phyloP scores from a whole-genome alignment of 2,797 vertebrate genomes.

The Sphenodon punctatus region DNA sequence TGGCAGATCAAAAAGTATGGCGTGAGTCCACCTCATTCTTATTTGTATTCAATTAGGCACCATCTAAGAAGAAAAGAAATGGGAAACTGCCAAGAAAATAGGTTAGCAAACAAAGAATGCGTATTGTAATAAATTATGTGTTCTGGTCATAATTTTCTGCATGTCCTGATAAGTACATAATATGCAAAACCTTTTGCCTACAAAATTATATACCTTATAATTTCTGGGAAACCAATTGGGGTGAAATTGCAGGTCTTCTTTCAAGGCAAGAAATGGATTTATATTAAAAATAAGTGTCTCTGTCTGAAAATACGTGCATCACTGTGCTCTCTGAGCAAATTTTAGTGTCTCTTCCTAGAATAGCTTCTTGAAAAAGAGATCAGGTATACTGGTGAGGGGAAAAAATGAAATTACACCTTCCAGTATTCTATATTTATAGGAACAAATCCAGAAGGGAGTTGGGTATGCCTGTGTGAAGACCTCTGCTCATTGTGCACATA shows the following conservation, averaged over 20 bases:
- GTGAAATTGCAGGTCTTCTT: neutral
- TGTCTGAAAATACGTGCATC: neutral
- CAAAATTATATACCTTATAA: neutral
- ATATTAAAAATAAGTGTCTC: neutral
- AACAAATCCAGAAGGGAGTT: too few species aligned
- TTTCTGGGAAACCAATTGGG: neutral
- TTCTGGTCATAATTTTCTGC: neutral
- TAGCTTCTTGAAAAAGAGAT: neutral
- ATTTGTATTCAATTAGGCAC: conserved; percentile 1
- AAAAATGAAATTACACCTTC: too few species aligned
- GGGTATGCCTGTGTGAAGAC: too few species aligned
- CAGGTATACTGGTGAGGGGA: too few species aligned
- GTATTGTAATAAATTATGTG: neutral
- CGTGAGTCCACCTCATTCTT: neutral
- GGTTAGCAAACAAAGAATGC: neutral
- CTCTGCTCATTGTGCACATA: too few species aligned
- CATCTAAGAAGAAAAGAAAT: neutral
- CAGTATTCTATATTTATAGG: too few species aligned
- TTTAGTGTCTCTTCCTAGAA: neutral
- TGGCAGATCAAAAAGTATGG: neutral
- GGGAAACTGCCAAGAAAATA: neutral
- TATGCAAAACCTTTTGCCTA: neutral
- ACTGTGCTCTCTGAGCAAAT: neutral
- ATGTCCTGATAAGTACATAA: neutral
- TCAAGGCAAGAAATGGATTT: neutral